phyloP scores from a whole-genome alignment of 2,113 vertebrate species.

The Trinectes maculatus region DNA sequence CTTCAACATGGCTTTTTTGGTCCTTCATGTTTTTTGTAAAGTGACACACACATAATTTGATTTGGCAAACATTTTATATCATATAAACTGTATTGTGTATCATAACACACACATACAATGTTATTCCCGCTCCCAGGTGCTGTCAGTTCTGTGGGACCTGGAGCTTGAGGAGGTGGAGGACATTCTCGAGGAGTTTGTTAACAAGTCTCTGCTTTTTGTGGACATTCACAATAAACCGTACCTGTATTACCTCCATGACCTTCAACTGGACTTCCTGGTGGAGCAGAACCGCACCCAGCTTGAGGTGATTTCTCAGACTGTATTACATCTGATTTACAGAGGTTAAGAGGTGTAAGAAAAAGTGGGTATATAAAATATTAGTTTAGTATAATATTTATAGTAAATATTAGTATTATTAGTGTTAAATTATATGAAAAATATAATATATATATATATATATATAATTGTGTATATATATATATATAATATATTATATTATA shows the following conservation, averaged over 20 bases:
- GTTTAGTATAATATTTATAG: too few relatives aligned
- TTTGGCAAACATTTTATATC: too few relatives aligned
- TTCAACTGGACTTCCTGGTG: conserved; percentile 94
- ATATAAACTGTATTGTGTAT: too few relatives aligned
- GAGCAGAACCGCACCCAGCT: conserved; percentile 90
- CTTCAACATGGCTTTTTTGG: neutral
- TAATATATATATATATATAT: too few relatives aligned
- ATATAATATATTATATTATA: too few relatives aligned
- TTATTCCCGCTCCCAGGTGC: conserved; percentile 79
- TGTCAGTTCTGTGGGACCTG: conserved; percentile 93
- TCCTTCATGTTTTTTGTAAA: too few relatives aligned
- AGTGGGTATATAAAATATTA: neutral
- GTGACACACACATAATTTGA: neutral
- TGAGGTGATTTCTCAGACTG: conserved; percentile 75
- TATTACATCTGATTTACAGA: neutral
- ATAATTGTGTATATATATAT: too few relatives aligned
- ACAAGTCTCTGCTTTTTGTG: conserved; percentile 93
- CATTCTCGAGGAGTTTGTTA: conserved; percentile 93
- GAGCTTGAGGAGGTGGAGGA: conserved; percentile 95
- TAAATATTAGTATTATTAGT: too few relatives aligned
- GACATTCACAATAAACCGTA: conserved; percentile 90
- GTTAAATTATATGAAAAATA: too few relatives aligned
- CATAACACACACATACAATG: neutral
- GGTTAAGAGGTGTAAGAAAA: neutral
- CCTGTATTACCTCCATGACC: conserved; percentile 95